Conservation (phyloP, 2,113 vertebrate species). For the Ivindomyrus marchei region DNA sequence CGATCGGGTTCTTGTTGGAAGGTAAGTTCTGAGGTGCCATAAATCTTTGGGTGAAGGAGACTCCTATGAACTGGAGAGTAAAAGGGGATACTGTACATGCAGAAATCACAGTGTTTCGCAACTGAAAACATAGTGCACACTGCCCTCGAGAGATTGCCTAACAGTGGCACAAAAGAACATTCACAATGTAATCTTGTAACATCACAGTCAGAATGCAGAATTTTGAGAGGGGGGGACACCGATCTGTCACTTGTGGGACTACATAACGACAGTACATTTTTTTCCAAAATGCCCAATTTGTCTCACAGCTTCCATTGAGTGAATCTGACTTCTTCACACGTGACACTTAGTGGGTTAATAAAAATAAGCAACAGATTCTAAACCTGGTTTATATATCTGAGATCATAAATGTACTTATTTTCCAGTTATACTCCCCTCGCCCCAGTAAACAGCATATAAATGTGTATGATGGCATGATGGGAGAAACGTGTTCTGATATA, state of each 20-base stretch:
- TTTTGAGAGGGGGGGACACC: neutral
- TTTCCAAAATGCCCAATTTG: neutral
- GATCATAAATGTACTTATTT: neutral
- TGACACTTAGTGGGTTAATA: neutral
- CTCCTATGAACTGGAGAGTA: neutral
- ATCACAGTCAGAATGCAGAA: neutral
- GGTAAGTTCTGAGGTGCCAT: neutral
- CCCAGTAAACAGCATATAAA: neutral
- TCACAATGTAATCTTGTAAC: neutral
- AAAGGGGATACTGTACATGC: neutral
- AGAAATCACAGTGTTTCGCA: neutral
- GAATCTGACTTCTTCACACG: neutral
- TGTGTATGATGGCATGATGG: neutral
- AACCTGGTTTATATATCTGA: neutral
- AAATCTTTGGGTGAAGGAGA: neutral
- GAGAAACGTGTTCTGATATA: neutral
- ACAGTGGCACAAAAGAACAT: neutral
- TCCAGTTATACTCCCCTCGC: neutral
- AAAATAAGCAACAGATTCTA: neutral
- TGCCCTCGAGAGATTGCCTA: neutral
- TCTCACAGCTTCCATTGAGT: neutral
- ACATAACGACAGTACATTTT: neutral
- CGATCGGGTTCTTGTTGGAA: neutral
- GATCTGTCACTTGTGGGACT: neutral
- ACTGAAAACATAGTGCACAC: neutral